Percentiles rank a stretch among this genome's conserved stretches.
Evolutionary conservation across 2,888 invertebrate genomes (phyloP).

Genomic region (Crossocerus cetratus): DNA sequence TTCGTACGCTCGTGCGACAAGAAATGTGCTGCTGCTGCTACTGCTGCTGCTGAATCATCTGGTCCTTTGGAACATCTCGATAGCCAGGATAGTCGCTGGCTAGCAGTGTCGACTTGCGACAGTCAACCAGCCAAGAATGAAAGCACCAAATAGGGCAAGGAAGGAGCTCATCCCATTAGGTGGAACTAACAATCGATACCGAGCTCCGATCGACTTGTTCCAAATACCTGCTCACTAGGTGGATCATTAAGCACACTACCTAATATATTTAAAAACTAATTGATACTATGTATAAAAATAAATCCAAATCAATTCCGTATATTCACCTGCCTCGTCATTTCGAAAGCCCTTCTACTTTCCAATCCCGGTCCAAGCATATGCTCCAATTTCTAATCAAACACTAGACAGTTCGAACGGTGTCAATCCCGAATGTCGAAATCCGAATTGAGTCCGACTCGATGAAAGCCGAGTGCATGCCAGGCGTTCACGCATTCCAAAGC

Average conservation of each 20-base stretch:
- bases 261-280: constrained; percentile 56
- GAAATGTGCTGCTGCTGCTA: constrained; percentile 1
- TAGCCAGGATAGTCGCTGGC: not conserved
- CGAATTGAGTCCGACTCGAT: not conserved
- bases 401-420: too few species aligned
- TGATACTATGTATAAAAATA: constrained; percentile 59
- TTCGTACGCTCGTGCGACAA: constrained; percentile 25
- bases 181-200: not conserved
- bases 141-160: not conserved
- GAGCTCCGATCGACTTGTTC: constrained; percentile 30
- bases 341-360: not conserved
- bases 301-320: constrained; percentile 46
- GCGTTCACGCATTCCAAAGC: not conserved
- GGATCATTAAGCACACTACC: constrained; percentile 50
- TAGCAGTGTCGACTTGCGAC: not conserved
- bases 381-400: too few species aligned
- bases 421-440: too few species aligned
- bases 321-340: not conserved
- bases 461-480: not conserved
- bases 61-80: constrained; percentile 11
- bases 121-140: not conserved
- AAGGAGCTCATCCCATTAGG: not conserved
- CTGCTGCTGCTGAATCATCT: not conserved
- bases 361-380: not conserved
- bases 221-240: constrained; percentile 30